phyloP scores from a whole-genome alignment of 2,113 vertebrate species.

The Puntigrus tetrazona region DNA sequence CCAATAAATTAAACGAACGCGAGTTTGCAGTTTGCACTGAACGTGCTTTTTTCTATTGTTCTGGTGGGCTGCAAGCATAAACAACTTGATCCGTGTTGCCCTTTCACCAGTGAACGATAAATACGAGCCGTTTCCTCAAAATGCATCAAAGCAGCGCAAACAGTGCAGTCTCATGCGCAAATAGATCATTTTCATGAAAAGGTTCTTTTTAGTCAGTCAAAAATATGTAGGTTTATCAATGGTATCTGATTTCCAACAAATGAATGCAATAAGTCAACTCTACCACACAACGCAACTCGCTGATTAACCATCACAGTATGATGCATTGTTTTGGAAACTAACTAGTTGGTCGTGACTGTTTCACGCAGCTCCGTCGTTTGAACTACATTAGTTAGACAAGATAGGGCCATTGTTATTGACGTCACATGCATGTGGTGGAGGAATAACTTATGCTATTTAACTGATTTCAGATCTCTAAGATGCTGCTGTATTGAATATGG shows the following conservation, averaged over 20 bases:
- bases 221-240: neutral
- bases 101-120: neutral
- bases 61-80: neutral
- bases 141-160: neutral
- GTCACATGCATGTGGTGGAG: neutral
- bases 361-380: too few relatives aligned
- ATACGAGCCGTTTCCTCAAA: neutral
- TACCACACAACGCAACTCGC: too few relatives aligned
- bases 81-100: neutral
- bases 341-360: too few relatives aligned
- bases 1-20: neutral
- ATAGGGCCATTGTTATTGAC: too few relatives aligned
- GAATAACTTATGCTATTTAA: neutral
- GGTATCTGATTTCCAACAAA: neutral
- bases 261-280: neutral
- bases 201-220: neutral
- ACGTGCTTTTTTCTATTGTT: neutral
- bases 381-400: neutral
- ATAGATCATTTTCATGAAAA: neutral
- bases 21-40: neutral
- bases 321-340: neutral
- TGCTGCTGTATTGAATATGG: neutral
- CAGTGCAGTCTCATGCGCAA: neutral
- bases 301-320: neutral
- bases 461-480: neutral